Evolutionary conservation across 2,797 vertebrate species (phyloP).

Genomic region (Chrosomus eos): DNA sequence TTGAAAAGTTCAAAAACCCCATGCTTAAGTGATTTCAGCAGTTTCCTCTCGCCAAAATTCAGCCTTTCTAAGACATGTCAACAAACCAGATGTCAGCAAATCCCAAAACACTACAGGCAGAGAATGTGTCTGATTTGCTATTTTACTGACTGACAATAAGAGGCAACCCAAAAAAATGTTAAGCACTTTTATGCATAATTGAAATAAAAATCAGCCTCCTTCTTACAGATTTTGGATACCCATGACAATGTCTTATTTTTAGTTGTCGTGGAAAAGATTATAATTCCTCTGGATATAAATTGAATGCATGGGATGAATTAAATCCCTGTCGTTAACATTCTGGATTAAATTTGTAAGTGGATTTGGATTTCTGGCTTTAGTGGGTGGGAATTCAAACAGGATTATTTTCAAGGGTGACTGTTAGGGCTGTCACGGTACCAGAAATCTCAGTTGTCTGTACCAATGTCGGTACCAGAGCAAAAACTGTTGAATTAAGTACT

Average conservation of each 20-base stretch:
- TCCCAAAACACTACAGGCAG: background rate
- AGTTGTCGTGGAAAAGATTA: background rate
- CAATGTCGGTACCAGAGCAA: background rate
- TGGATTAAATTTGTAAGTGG: slow-evolving; percentile 1
- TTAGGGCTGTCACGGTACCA: background rate
- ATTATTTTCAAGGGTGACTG: background rate
- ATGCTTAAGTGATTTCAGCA: background rate
- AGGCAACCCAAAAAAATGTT: background rate
- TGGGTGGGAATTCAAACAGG: background rate
- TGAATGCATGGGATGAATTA: background rate
- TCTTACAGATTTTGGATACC: background rate
- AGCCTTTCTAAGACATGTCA: background rate
- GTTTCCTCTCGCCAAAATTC: background rate
- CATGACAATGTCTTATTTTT: slow-evolving; percentile 12
- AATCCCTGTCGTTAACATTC: background rate
- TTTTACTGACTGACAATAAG: background rate
- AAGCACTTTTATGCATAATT: background rate
- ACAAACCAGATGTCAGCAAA: background rate
- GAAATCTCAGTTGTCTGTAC: background rate
- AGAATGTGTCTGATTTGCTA: background rate
- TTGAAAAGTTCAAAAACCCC: background rate
- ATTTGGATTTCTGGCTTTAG: slow-evolving; percentile 22
- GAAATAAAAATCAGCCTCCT: background rate
- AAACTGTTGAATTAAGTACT: background rate
- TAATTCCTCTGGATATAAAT: slow-evolving; percentile 10